Evolutionary conservation across 2,113 vertebrate species (phyloP), one percentile per base, ranked within the genome.

Genomic region (Chloropsis cyanopogon): DNA sequence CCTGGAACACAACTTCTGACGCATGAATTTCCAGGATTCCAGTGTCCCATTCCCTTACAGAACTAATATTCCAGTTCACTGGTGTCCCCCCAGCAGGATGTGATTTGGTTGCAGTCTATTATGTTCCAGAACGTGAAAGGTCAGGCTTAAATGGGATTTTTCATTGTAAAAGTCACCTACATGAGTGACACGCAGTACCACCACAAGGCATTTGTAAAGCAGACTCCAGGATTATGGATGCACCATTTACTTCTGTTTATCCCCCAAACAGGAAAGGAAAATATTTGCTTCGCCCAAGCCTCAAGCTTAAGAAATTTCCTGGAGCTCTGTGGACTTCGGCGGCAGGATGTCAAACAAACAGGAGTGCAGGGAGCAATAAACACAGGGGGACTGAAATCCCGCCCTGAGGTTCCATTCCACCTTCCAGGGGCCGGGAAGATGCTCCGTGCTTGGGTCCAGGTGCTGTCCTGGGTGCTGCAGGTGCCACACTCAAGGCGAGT

Each of bases 121-220:
- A 97, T 81, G 77, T 90, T 75, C 96, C 84, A 93, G 89, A 95
- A 95, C 78, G n/a, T 95, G 95, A 98, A 97, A 98, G 96, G 94
- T 97, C 79, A 95, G 91, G 89, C 86, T 97, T 93, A 97, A 95
- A 97, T 95, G 86, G 86, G 95, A 97, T 95, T 97, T 96, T 95
- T 97, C 95, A 80, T 71, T 96, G 91, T 93, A 97, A 98, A 98
- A 97, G 94, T 97, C 95, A 97, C 89, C 95, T 97, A 75, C 94
- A 71, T 92, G 92, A 97, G 66, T 95, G 93, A 92, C 94, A 96
- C 72, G 53, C 59, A 47, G 83, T 78, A 90, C 87, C 82, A 90
- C 72, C 96, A 96, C 88, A 23, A 85, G 84, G 91, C 94, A 95
- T 92, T 90, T 92, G 86, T 96, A 90, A 95, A 96, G 80, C 89